phyloP scores from a whole-genome alignment of 2,888 invertebrate genomes.

The Ochlodes sylvanus region DNA sequence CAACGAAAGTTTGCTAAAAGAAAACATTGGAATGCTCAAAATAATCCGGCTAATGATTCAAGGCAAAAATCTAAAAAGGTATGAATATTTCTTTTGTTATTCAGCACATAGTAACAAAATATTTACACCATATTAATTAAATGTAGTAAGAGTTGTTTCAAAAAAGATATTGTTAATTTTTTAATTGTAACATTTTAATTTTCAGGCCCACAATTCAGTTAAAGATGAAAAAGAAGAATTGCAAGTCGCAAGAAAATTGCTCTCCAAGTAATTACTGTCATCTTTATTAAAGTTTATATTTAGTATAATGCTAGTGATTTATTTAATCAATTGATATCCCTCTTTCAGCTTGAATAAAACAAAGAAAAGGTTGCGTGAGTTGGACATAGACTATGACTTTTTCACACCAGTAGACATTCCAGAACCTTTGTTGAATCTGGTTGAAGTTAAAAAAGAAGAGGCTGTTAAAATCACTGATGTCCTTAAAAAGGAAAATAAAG shows the following conservation, averaged over 20 bases:
- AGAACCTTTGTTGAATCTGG: slow-evolving; percentile 52
- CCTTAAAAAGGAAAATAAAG: slow-evolving; percentile 37
- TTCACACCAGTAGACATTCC: slow-evolving; percentile 81
- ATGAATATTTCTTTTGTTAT: slow-evolving; percentile 2
- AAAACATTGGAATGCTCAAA: slow-evolving; percentile 76
- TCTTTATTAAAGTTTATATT: background rate
- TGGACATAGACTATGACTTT: slow-evolving; percentile 82
- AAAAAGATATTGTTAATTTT: background rate
- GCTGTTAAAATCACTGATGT: slow-evolving; percentile 33
- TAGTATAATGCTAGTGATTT: slow-evolving; percentile 10
- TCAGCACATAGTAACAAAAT: background rate
- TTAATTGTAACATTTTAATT: slow-evolving; percentile 37
- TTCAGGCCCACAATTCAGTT: slow-evolving; percentile 68
- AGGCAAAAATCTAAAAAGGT: slow-evolving; percentile 74
- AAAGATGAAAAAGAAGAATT: slow-evolving; percentile 67
- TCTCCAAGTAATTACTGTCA: slow-evolving; percentile 69
- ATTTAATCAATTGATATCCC: slow-evolving; percentile 1
- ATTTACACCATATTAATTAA: background rate
- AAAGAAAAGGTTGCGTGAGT: slow-evolving; percentile 71
- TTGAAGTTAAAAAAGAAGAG: slow-evolving; percentile 44
- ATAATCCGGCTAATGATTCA: slow-evolving; percentile 73
- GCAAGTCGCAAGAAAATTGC: slow-evolving; percentile 65
- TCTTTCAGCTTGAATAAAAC: slow-evolving; percentile 72
- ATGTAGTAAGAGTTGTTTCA: background rate
- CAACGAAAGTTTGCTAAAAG: slow-evolving; percentile 85